Evolutionary conservation across 1,140 invertebrate genomes (phyloP).

Genomic region (Aethina tumida): DNA sequence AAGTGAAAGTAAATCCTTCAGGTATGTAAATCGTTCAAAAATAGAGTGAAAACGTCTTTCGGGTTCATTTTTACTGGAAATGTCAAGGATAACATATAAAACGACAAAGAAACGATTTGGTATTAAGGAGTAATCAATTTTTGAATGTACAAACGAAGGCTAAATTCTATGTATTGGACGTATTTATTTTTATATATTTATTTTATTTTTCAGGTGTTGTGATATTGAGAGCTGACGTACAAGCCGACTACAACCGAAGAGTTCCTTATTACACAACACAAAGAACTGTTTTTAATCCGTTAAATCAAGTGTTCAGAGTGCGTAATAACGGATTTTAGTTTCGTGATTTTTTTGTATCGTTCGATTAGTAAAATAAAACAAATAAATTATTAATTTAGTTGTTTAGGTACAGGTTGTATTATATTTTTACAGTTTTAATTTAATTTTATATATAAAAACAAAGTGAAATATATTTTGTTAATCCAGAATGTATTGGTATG

Average conservation of each 20-base stretch:
- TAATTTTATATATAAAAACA: constrained; percentile 16
- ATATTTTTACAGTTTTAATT: constrained; percentile 21
- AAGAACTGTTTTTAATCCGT: constrained; percentile 50
- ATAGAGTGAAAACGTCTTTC: constrained; percentile 11
- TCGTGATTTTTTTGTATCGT: constrained; percentile 7
- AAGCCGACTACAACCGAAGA: constrained; percentile 47
- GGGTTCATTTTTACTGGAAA: too few relatives aligned
- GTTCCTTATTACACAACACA: constrained; percentile 39
- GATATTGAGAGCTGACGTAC: constrained; percentile 69
- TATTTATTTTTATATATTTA: constrained; percentile 8
- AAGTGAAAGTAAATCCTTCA: constrained; percentile 89
- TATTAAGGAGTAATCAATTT: too few relatives aligned
- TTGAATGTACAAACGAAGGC: background rate
- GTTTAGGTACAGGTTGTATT: constrained; percentile 20
- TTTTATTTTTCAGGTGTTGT: constrained; percentile 53
- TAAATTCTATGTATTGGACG: constrained; percentile 1
- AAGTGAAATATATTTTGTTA: constrained; percentile 14
- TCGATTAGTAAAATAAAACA: constrained; percentile 3
- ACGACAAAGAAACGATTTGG: too few relatives aligned
- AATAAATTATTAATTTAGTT: constrained; percentile 26
- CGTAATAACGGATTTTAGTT: constrained; percentile 30
- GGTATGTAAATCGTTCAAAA: constrained; percentile 45
- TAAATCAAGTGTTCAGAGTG: constrained; percentile 48
- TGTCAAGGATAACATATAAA: too few relatives aligned
- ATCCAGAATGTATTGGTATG: constrained; percentile 31